phyloP scores from a whole-genome alignment of 1,140 invertebrate species.

The Aethina tumida region DNA sequence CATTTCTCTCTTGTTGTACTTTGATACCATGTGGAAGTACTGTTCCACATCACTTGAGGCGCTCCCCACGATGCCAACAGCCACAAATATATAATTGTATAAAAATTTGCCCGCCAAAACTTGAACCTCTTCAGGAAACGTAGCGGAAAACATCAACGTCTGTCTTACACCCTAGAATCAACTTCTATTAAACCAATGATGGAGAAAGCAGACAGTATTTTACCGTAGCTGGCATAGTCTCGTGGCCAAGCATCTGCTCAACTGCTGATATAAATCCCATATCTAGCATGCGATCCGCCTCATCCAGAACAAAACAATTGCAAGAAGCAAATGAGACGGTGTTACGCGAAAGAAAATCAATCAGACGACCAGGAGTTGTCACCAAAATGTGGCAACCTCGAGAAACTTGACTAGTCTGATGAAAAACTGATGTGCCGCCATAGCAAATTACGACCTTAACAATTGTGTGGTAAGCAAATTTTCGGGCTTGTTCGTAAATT shows the following conservation, averaged over 20 bases:
- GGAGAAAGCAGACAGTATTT: constrained; percentile 23
- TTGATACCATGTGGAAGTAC: constrained; percentile 61
- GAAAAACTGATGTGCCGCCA: constrained; percentile 70
- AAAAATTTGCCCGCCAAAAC: constrained; percentile 63
- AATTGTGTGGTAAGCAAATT: constrained; percentile 69
- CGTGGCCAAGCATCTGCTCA: constrained; percentile 62
- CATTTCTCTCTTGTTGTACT: constrained; percentile 63
- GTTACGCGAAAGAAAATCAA: constrained; percentile 73
- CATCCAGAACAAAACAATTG: constrained; percentile 82
- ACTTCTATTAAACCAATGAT: not conserved
- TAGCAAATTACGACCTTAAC: constrained; percentile 68
- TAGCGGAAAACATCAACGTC: constrained; percentile 89
- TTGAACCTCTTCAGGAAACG: constrained; percentile 79
- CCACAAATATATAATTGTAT: constrained; percentile 72
- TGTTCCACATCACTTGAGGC: constrained; percentile 87
- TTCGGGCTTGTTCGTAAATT: constrained; percentile 76
- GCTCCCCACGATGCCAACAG: constrained; percentile 79
- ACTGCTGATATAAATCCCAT: constrained; percentile 77
- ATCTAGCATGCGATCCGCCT: constrained; percentile 94
- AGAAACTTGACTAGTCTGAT: constrained; percentile 58
- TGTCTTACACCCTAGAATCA: constrained; percentile 51
- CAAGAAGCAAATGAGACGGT: constrained; percentile 63
- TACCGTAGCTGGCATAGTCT: constrained; percentile 60
- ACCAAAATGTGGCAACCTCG: constrained; percentile 85
- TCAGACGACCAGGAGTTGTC: constrained; percentile 84